A percentile compares a stretch with the other conserved stretches of the same genome.
These are phyloP conservation scores for Tachycineta bicolor DNA, from an alignment of 2,113 vertebrate genomes.

Conservation along the genomic window DNA sequence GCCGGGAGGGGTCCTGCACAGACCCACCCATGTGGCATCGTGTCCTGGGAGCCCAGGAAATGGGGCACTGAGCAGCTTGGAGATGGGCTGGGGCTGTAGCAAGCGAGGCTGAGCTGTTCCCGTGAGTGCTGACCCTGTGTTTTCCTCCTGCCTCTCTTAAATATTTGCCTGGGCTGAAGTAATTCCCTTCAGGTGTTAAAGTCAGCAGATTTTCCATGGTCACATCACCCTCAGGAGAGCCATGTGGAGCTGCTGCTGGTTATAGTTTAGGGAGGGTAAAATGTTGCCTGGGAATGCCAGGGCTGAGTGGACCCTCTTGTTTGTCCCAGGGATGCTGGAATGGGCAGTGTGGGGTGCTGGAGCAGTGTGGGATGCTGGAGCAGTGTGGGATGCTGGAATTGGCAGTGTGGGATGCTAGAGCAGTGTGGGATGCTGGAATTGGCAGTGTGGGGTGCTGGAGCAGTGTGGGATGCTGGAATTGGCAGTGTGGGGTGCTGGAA, in stretches of 20 bases:
- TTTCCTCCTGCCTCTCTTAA: neutral
- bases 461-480: no score
- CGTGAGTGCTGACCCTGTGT: neutral
- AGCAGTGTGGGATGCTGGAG: neutral
- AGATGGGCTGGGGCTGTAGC: neutral
- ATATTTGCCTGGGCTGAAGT: neutral
- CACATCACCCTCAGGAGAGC: neutral
- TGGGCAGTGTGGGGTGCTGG: neutral
- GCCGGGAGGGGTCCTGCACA: neutral
- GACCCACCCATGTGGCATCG: neutral
- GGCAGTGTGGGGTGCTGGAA: neutral
- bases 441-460: neutral
- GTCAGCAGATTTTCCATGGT: neutral
- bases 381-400: neutral
- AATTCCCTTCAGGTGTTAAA: neutral
- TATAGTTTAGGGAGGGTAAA: neutral
- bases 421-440: no score
- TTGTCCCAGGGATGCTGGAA: neutral
- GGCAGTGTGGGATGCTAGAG: no score
- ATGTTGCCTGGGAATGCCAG: neutral
- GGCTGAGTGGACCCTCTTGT: neutral
- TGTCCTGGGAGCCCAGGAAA: neutral
- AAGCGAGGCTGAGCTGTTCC: neutral
- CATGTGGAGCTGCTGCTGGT: neutral
- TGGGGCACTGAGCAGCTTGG: fast-evolving